Conservation (phyloP, 2,797 vertebrate species). For the Myotis planiceps region DNA sequence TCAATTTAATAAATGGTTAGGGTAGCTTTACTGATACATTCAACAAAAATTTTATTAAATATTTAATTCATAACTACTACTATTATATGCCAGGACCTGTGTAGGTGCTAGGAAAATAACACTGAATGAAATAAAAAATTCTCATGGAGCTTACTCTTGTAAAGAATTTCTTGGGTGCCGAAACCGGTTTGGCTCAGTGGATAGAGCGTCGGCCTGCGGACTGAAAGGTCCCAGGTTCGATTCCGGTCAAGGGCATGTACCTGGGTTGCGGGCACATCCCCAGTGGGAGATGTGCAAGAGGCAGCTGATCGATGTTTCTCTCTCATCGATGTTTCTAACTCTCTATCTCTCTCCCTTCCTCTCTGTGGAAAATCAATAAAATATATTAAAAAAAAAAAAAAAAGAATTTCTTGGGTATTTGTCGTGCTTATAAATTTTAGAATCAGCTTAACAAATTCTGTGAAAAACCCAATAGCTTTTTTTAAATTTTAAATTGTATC, state of each 20-base stretch:
- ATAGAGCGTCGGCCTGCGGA: too few relatives aligned
- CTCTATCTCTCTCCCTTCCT: too few relatives aligned
- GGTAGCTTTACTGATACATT: not conserved
- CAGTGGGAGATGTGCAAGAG: too few relatives aligned
- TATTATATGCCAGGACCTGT: not conserved
- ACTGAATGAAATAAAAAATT: not conserved
- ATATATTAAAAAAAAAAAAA: too few relatives aligned
- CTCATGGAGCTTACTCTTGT: not conserved
- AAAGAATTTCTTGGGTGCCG: not conserved
- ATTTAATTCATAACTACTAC: not conserved
- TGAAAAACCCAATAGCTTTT: not conserved
- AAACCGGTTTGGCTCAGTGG: too few relatives aligned
- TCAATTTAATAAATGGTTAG: conserved; percentile 17
- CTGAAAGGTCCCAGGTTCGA: too few relatives aligned
- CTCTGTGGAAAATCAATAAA: too few relatives aligned
- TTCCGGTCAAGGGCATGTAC: too few relatives aligned
- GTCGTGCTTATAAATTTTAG: conserved; percentile 7
- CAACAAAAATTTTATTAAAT: conserved; percentile 16
- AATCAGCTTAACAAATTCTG: not conserved
- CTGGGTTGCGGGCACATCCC: too few relatives aligned
- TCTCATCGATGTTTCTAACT: too few relatives aligned
- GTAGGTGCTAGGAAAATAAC: not conserved
- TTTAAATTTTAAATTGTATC: conserved; percentile 5
- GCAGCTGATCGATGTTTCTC: too few relatives aligned
- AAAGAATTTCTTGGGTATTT: not conserved